Evolutionary conservation across 2,113 vertebrate genomes (phyloP), one percentile per base, ranked within the genome.

Genomic region (Nycticebus coucang): DNA sequence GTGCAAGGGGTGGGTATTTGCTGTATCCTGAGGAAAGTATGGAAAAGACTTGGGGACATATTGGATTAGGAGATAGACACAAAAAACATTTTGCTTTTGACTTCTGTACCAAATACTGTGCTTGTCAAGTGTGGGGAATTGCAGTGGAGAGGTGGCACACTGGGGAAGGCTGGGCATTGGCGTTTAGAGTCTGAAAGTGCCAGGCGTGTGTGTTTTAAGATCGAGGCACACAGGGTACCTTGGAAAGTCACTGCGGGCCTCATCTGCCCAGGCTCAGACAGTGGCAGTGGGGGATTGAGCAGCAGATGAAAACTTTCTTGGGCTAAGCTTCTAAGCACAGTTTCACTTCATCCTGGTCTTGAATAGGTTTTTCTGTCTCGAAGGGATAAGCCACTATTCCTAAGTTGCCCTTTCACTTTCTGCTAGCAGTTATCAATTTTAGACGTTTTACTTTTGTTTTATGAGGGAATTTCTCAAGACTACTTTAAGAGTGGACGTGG

Each of bases 391-490:
- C 82, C 50, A 4, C 30, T 91, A 0, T 68, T 71, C 78, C 59
- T 94, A 8, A 8, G 50, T 11, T n/a, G n/a, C 72, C 35, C 72
- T 62, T 82, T 74, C 10, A 55, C 72, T 68, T 89, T 72, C 77
- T 78, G 71, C 75, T 12, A 55, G 33, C 28, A 28, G 13, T 69
- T 69, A 50, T 19, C 26, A 13, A 33, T 28, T 83, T 89, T 45
- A 35, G 66, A 57, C n/a, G 57, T 81, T 92, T 71, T 22, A 6
- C 64, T 80, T 92, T 85, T 71, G 59, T 92, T 77, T 91, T 74
- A n/a, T 8, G 69, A 81, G 75, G 14, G 17, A 68, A 6, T 87
- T 92, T 93, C 45, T 89, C 60, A 55, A 33, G 80, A 37, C 72
- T 35, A 6, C 84, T 80, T 71, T n/a, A 68, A 80, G 60, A 87